Percentiles rank a stretch among this genome's conserved stretches.
Evolutionary conservation across 92 coral and sea anemone species (phyloP).

Genomic region (Palythoa grandiflora): DNA sequence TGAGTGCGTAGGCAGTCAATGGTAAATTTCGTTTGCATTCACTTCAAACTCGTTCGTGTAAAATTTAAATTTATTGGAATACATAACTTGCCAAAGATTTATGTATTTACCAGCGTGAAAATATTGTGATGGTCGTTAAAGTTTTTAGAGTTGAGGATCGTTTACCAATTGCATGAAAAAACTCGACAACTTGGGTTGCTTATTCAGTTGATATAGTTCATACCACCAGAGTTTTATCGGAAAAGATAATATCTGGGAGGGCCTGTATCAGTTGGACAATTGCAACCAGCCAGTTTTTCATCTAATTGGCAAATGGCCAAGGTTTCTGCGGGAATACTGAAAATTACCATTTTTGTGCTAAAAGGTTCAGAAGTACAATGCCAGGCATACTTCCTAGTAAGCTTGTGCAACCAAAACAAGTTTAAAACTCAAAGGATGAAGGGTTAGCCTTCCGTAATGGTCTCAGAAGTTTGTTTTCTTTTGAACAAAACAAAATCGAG

Average conservation of each 20-base stretch:
- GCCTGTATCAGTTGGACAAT: background rate
- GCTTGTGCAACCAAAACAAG: background rate
- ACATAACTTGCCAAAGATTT: background rate
- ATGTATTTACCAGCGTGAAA: conserved; percentile 6
- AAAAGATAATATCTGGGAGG: background rate
- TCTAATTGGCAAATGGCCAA: background rate
- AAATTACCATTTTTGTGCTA: too few relatives aligned
- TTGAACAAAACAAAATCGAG: too few relatives aligned
- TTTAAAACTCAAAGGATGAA: too few relatives aligned
- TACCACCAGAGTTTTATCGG: background rate
- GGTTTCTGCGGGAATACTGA: conserved; percentile 13
- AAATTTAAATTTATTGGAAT: conserved; percentile 2
- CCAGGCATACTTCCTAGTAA: background rate
- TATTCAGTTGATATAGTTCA: background rate
- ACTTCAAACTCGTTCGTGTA: conserved; percentile 26
- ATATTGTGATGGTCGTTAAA: background rate
- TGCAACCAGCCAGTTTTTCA: background rate
- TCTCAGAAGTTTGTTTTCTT: too few relatives aligned
- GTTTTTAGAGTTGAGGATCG: conserved; percentile 2
- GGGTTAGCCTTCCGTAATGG: too few relatives aligned
- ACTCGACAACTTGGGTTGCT: background rate
- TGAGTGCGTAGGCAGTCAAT: conserved; percentile 47
- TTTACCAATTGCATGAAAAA: background rate
- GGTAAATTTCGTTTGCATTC: conserved; percentile 47
- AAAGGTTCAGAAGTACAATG: background rate